These are phyloP conservation scores for Plodia interpunctella DNA, from an alignment of 1,140 invertebrate species.

Conservation along the genomic window DNA sequence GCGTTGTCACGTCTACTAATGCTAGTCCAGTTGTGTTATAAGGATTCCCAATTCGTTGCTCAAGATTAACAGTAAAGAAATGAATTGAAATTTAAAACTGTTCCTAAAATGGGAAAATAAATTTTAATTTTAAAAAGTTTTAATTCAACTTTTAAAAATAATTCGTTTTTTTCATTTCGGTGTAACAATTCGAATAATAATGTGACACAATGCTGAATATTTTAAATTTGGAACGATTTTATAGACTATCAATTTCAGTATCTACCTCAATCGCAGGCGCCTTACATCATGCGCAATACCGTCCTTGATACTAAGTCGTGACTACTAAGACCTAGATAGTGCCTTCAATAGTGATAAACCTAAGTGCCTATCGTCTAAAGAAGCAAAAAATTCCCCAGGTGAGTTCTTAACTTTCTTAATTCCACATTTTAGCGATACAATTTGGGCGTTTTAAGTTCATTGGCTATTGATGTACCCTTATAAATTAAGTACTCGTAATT, in stretches of 20 bases:
- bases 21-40: neutral
- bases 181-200: too few relatives aligned
- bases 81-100: neutral
- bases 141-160: too few relatives aligned
- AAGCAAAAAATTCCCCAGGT: neutral
- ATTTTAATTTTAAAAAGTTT: too few relatives aligned
- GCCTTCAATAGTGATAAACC: neutral
- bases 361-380: neutral
- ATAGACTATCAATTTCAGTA: neutral
- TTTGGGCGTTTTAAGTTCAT: too few relatives aligned
- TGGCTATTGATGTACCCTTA: too few relatives aligned
- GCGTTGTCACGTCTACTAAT: neutral
- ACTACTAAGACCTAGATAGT: neutral
- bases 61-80: neutral
- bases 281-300: neutral
- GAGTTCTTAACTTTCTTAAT: neutral
- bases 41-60: neutral
- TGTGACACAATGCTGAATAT: too few relatives aligned
- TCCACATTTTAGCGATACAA: neutral
- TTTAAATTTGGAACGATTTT: neutral
- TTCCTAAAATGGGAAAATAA: too few relatives aligned
- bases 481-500: too few relatives aligned
- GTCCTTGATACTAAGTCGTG: neutral
- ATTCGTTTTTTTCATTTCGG: too few relatives aligned
- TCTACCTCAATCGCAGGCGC: neutral